These are phyloP conservation scores for Steinernema scapterisci DNA, from an alignment of 2,888 invertebrate species.

Conservation along the genomic window DNA sequence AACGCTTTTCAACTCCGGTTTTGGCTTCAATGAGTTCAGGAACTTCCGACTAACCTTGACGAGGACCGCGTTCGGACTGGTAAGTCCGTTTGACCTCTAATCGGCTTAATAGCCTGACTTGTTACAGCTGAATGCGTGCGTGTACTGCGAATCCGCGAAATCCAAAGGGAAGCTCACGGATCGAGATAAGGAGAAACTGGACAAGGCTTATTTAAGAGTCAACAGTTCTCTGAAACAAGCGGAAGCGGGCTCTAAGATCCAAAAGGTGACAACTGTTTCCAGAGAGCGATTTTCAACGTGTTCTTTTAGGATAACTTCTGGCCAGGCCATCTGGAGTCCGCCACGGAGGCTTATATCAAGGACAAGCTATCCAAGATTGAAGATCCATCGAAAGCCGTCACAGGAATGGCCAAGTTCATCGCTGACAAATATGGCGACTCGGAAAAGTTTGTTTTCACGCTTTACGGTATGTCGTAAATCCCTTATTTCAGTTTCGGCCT, in stretches of 20 bases:
- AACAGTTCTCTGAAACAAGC: neutral
- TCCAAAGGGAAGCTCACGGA: conserved; percentile 8
- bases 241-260: neutral
- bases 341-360: neutral
- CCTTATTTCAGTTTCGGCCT: neutral
- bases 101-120: too few relatives aligned
- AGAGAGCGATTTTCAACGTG: neutral
- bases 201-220: neutral
- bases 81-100: neutral
- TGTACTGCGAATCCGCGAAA: neutral
- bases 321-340: neutral
- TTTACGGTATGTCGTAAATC: neutral
- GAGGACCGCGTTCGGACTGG: neutral
- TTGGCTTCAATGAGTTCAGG: conserved; percentile 13
- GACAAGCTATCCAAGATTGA: neutral
- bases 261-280: neutral
- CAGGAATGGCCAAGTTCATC: neutral
- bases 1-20: neutral
- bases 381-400: neutral
- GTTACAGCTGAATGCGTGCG: conserved; percentile 3
- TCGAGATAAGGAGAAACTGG: neutral
- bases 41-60: neutral
- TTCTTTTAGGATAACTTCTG: neutral
- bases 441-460: neutral
- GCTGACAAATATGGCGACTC: conserved; percentile 12